Percentiles rank a stretch among this genome's conserved stretches.
Evolutionary conservation across 1,140 invertebrate species (phyloP).

Genomic region (Calephelis nemesis): DNA sequence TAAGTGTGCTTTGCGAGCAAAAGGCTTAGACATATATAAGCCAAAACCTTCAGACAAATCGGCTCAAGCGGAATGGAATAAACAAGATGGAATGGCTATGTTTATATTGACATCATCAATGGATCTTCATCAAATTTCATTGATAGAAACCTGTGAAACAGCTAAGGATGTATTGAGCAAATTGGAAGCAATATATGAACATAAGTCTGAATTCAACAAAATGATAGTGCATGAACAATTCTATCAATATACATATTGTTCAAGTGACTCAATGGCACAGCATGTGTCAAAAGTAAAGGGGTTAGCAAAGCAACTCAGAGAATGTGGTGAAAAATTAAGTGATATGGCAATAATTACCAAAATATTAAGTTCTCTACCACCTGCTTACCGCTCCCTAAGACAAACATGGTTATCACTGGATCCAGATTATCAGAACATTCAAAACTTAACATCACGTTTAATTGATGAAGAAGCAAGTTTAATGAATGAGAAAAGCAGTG

Average conservation of each 20-base stretch:
- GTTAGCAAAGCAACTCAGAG: background rate
- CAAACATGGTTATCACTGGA: background rate
- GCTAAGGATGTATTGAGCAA: slow-evolving; percentile 40
- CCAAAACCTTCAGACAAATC: slow-evolving; percentile 13
- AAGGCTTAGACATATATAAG: slow-evolving; percentile 19
- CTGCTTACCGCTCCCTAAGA: background rate
- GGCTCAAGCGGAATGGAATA: background rate
- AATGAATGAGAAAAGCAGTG: background rate
- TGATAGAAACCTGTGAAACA: slow-evolving; percentile 26
- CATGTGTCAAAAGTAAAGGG: no score
- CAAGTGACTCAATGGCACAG: no score
- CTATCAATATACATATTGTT: slow-evolving; percentile 24
- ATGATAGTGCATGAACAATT: slow-evolving; percentile 48
- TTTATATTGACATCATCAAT: slow-evolving; percentile 35
- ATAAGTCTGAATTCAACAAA: slow-evolving; percentile 51
- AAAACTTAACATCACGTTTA: background rate
- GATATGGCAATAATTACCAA: background rate
- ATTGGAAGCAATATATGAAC: slow-evolving; percentile 50
- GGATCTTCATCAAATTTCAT: slow-evolving; percentile 29
- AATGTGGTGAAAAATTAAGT: background rate
- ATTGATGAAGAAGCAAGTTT: background rate
- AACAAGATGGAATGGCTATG: slow-evolving; percentile 33
- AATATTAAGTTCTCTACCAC: background rate
- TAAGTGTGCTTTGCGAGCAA: slow-evolving; percentile 27
- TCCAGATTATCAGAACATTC: background rate